Percentiles rank a stretch among this genome's conserved stretches.
These are phyloP conservation scores for Myzus persicae DNA, from an alignment of 1,140 invertebrate species.

Conservation along the genomic window DNA sequence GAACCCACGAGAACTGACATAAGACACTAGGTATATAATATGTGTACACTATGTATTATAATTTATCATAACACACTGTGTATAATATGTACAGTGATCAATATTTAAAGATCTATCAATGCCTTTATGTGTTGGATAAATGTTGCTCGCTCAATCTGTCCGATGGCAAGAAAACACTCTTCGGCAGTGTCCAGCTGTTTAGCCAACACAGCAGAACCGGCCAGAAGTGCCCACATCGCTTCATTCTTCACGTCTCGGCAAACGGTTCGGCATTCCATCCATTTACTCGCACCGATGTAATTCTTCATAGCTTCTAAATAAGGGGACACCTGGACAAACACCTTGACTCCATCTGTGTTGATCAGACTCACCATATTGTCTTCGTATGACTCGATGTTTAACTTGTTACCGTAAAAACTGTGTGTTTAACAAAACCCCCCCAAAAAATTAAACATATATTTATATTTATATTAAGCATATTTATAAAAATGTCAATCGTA, in stretches of 20 bases:
- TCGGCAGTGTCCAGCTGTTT: conserved; percentile 85
- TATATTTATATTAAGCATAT: no score
- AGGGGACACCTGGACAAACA: conserved; percentile 72
- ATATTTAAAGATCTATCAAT: conserved; percentile 55
- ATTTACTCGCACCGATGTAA: conserved; percentile 77
- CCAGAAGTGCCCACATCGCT: conserved; percentile 88
- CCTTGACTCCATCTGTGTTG: conserved; percentile 71
- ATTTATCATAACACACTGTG: neutral
- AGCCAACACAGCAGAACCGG: conserved; percentile 81
- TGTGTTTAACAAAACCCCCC: neutral
- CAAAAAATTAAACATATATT: no score
- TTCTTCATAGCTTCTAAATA: conserved; percentile 77
- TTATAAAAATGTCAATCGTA: neutral
- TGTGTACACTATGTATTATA: neutral
- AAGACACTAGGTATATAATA: no score
- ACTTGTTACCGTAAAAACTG: conserved; percentile 42
- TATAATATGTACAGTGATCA: neutral
- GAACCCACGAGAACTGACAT: neutral
- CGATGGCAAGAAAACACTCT: conserved; percentile 91
- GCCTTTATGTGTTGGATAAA: conserved; percentile 87
- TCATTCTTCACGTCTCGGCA: conserved; percentile 81
- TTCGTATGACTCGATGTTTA: conserved; percentile 34
- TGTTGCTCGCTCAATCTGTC: conserved; percentile 89
- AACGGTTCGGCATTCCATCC: conserved; percentile 79
- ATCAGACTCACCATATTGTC: conserved; percentile 66